These are phyloP conservation scores for Chionomys nivalis DNA, from an alignment of 2,113 vertebrate species.

Conservation along the genomic window DNA sequence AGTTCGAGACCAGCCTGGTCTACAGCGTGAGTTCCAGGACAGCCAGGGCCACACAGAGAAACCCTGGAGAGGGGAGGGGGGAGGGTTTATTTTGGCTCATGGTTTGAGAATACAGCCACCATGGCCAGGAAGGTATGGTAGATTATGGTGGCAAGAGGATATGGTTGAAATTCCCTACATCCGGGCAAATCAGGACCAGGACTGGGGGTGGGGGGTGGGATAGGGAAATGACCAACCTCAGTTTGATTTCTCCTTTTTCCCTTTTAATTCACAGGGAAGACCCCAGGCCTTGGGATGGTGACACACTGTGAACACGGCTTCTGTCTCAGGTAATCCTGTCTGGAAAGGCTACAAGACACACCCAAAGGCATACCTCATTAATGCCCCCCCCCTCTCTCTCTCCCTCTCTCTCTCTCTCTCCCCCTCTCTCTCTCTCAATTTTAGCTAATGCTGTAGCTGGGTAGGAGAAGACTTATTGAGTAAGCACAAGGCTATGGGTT, in stretches of 20 bases:
- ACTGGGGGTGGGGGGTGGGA: too few relatives aligned
- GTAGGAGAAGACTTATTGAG: too few relatives aligned
- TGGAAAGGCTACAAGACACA: background rate
- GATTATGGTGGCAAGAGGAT: background rate
- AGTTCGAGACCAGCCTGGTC: too few relatives aligned
- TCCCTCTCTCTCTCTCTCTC: too few relatives aligned
- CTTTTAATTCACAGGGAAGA: background rate
- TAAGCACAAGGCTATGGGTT: background rate
- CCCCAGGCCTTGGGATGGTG: background rate
- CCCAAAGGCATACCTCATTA: background rate
- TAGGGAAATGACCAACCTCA: background rate
- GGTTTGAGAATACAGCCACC: background rate
- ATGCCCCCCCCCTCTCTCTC: background rate
- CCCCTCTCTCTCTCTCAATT: too few relatives aligned
- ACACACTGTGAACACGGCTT: background rate
- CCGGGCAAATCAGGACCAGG: background rate
- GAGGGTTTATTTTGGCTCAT: background rate
- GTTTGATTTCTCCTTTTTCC: background rate
- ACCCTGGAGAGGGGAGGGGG: too few relatives aligned
- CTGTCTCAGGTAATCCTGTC: background rate
- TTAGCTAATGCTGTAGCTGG: background rate
- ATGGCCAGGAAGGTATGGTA: background rate
- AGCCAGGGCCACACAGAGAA: too few relatives aligned
- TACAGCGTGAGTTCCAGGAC: too few relatives aligned
- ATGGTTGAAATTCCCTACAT: background rate